phyloP scores from a whole-genome alignment of 2,797 vertebrate genomes.

The Heterohyrax brucei region DNA sequence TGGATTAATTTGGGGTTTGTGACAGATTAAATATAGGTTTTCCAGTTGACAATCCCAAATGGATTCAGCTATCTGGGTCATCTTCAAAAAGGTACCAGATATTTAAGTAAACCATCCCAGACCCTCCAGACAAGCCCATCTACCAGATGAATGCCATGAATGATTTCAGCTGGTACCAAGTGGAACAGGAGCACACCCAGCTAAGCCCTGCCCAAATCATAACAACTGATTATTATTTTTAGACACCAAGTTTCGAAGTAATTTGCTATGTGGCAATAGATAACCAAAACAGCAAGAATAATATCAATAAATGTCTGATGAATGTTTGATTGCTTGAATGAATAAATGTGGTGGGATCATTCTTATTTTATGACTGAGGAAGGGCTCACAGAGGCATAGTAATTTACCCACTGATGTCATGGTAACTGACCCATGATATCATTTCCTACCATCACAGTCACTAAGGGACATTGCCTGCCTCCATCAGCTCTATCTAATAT shows the following conservation, averaged over 20 bases:
- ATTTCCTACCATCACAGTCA: background rate
- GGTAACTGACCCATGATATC: too few species aligned
- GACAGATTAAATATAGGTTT: background rate
- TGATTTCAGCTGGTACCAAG: too few species aligned
- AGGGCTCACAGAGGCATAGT: background rate
- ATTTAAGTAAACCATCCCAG: background rate
- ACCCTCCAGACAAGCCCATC: background rate
- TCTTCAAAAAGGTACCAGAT: background rate
- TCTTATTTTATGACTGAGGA: conserved; percentile 47
- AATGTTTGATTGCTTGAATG: background rate
- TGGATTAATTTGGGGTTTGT: background rate
- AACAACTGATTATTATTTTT: background rate
- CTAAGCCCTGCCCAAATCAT: background rate
- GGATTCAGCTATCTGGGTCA: background rate
- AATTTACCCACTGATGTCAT: background rate
- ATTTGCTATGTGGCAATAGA: background rate
- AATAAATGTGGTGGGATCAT: background rate
- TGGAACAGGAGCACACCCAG: background rate
- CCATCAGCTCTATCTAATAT: background rate
- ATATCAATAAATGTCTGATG: background rate
- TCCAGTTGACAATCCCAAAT: background rate
- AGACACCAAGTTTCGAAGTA: background rate
- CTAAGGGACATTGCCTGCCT: background rate
- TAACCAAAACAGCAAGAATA: background rate
- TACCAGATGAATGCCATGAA: background rate